Evolutionary conservation across 2,888 invertebrate species (phyloP).

Genomic region (Diarsia rubi): DNA sequence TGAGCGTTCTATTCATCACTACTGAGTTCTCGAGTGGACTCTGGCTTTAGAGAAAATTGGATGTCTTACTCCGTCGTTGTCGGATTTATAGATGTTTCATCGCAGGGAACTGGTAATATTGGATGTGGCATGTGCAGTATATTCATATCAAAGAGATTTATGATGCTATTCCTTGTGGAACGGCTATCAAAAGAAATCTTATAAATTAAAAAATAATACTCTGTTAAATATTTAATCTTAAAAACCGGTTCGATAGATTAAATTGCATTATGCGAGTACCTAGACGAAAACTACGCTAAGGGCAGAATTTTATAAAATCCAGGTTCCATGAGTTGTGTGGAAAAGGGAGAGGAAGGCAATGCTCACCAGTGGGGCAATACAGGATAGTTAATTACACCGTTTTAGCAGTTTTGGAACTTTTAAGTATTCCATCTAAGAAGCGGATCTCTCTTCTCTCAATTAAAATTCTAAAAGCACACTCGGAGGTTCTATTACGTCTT

Average conservation of each 20-base stretch:
- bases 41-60: constrained; percentile 89
- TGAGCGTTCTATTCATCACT: constrained; percentile 86
- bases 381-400: background rate
- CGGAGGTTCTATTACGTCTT: no score
- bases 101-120: constrained; percentile 57
- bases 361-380: background rate
- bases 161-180: background rate
- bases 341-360: background rate
- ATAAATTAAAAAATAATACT: no score
- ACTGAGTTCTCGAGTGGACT: constrained; percentile 87
- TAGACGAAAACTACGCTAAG: background rate
- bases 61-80: constrained; percentile 84
- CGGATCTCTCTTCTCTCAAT: no score
- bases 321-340: background rate
- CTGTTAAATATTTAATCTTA: background rate
- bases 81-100: constrained; percentile 85
- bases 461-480: no score
- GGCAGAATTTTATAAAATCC: background rate
- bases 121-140: constrained; percentile 63
- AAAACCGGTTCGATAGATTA: background rate
- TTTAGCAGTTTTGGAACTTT: background rate
- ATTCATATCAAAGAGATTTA: background rate
- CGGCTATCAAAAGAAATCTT: background rate
- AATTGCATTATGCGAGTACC: no score
- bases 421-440: no score